Evolutionary conservation across 2,888 invertebrate genomes (phyloP).

Genomic region (Rosalia funebris): DNA sequence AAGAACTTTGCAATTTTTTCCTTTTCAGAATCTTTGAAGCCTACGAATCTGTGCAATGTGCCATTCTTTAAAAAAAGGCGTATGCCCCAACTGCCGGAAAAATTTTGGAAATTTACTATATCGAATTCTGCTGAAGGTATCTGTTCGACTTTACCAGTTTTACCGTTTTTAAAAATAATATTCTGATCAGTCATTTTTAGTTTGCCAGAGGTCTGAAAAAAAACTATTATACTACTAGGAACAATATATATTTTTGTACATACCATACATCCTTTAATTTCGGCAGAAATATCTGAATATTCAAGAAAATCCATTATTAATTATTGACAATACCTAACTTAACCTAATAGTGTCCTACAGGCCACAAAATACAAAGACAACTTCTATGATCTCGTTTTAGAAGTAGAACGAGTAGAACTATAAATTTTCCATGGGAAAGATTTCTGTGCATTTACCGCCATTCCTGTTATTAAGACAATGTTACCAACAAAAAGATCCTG

Average conservation of each 20-base stretch:
- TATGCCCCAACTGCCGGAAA: conserved; percentile 90
- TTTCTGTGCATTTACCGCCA: too few species aligned
- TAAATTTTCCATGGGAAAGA: too few species aligned
- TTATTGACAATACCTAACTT: neutral
- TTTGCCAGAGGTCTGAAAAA: conserved; percentile 84
- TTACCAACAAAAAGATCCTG: too few species aligned
- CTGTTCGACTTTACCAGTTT: conserved; percentile 96
- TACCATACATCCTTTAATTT: conserved; percentile 90
- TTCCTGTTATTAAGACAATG: too few species aligned
- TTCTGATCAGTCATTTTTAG: conserved; percentile 91
- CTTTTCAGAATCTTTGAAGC: conserved; percentile 94
- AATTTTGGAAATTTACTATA: conserved; percentile 89
- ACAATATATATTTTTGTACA: conserved; percentile 54
- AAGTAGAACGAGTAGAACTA: too few species aligned
- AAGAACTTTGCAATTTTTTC: conserved; percentile 94
- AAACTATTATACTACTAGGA: too few species aligned
- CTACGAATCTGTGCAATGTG: conserved; percentile 88
- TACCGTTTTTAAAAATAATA: conserved; percentile 93
- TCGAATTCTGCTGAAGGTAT: conserved; percentile 87
- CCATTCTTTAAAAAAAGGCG: conserved; percentile 92
- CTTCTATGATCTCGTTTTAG: too few species aligned
- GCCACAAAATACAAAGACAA: too few species aligned
- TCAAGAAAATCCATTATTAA: conserved; percentile 82
- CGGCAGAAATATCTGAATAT: conserved; percentile 84
- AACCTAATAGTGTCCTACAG: neutral